phyloP scores from a whole-genome alignment of 2,113 vertebrate genomes.

The Osmerus eperlanus region DNA sequence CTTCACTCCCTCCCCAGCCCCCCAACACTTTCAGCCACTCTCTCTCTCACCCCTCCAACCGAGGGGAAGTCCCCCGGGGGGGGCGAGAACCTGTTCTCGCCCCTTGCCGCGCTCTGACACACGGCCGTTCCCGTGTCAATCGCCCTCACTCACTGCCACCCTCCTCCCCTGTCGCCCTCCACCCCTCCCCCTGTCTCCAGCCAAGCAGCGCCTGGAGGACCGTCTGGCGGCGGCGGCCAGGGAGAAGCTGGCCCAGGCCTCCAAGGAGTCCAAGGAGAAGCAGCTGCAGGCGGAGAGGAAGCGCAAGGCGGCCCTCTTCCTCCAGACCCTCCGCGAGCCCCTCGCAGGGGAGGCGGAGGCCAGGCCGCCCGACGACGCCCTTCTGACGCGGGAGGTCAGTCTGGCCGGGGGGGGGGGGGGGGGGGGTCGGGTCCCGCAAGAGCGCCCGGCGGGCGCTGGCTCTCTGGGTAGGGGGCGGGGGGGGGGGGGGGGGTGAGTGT shows the following conservation, averaged over 20 bases:
- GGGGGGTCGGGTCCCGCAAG: no score
- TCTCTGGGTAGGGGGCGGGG: no score
- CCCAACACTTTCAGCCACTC: slow-evolving; percentile 69
- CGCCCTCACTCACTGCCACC: slow-evolving; percentile 24
- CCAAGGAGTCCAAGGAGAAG: slow-evolving; percentile 97
- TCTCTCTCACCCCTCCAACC: no score
- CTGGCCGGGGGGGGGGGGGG: slow-evolving; percentile 19
- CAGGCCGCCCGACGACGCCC: slow-evolving; percentile 75
- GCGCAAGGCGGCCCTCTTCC: slow-evolving; percentile 91
- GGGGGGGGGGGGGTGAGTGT: not conserved
- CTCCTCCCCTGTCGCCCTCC: slow-evolving; percentile 11
- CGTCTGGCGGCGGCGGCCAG: slow-evolving; percentile 94
- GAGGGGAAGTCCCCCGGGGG: no score
- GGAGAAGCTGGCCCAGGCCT: slow-evolving; percentile 96
- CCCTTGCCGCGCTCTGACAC: no score
- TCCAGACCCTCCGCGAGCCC: slow-evolving; percentile 87
- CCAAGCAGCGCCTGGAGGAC: slow-evolving; percentile 96
- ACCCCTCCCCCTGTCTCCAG: slow-evolving; percentile 58
- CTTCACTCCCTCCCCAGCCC: slow-evolving; percentile 11
- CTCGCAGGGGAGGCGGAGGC: slow-evolving; percentile 76
- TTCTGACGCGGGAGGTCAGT: slow-evolving; percentile 75
- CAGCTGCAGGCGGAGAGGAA: slow-evolving; percentile 96
- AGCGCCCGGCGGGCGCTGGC: no score
- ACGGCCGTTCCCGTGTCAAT: not conserved
- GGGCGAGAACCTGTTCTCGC: no score